These are phyloP conservation scores for Athalia cordata DNA, from an alignment of 2,888 invertebrate genomes.

Conservation along the genomic window DNA sequence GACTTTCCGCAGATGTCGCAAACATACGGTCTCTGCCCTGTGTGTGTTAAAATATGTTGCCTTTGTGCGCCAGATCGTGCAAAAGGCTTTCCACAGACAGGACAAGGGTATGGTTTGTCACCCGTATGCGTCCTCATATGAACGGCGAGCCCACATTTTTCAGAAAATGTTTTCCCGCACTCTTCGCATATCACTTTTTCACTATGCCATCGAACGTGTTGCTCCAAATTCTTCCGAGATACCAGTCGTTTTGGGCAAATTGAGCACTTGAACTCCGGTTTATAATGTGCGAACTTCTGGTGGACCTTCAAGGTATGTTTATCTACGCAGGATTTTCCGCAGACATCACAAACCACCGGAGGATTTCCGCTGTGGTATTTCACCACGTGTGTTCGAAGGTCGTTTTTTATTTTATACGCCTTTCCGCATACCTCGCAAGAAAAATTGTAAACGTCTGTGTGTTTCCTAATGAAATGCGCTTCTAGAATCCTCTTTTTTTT, in stretches of 20 bases:
- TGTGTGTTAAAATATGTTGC: constrained; percentile 45
- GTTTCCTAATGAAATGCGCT: constrained; percentile 56
- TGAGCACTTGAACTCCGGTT: constrained; percentile 50
- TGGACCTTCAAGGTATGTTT: constrained; percentile 41
- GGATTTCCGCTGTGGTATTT: constrained; percentile 54
- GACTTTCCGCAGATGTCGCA: constrained; percentile 43
- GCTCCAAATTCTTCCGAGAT: constrained; percentile 47
- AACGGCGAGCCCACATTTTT: constrained; percentile 42
- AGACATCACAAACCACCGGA: constrained; percentile 52
- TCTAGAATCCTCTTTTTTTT: constrained; percentile 49
- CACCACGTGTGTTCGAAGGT: constrained; percentile 57
- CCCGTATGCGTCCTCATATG: constrained; percentile 47
- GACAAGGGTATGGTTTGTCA: constrained; percentile 44
- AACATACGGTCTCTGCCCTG: constrained; percentile 42
- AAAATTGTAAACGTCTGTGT: constrained; percentile 59
- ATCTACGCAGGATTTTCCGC: constrained; percentile 44
- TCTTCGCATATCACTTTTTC: constrained; percentile 47
- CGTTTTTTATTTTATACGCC: constrained; percentile 61
- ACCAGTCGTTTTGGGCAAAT: constrained; percentile 46
- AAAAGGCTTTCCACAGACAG: constrained; percentile 39
- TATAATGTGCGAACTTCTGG: constrained; percentile 43
- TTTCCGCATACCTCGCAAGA: constrained; percentile 62
- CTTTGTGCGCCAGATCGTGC: constrained; percentile 37
- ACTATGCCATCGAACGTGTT: constrained; percentile 46
- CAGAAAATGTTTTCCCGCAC: constrained; percentile 48